phyloP scores from a whole-genome alignment of 2,113 vertebrate species.

The Apteryx mantelli region DNA sequence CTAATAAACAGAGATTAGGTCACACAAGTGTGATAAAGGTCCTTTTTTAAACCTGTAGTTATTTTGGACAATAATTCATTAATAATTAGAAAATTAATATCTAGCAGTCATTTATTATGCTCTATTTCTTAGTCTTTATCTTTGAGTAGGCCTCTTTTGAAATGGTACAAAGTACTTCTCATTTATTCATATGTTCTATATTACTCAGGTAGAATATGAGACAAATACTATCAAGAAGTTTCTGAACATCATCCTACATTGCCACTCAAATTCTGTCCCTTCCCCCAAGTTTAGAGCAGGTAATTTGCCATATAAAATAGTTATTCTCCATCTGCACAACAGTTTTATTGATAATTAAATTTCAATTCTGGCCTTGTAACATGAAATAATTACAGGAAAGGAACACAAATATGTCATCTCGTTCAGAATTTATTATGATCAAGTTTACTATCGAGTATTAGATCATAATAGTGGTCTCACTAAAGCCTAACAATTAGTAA shows the following conservation, averaged over 20 bases:
- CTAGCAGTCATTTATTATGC: neutral
- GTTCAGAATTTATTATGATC: neutral
- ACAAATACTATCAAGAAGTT: neutral
- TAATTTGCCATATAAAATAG: neutral
- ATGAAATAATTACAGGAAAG: neutral
- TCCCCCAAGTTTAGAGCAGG: neutral
- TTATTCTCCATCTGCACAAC: neutral
- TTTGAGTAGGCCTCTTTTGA: neutral
- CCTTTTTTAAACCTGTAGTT: neutral
- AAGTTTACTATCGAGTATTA: neutral
- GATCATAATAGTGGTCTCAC: neutral
- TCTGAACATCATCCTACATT: neutral
- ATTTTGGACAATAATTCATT: neutral
- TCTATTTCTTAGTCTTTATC: neutral
- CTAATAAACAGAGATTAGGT: neutral
- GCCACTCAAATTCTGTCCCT: neutral
- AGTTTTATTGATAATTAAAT: neutral
- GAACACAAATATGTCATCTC: neutral
- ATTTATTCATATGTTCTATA: neutral
- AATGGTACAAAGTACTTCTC: neutral
- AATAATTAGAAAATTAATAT: neutral
- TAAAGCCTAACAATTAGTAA: neutral
- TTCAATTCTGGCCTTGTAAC: neutral
- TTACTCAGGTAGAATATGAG: too few relatives aligned
- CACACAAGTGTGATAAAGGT: neutral